Base-by-base conservation (phyloP, 1,140 invertebrate species). In the Thaumetopoea pityocampa region DNA sequence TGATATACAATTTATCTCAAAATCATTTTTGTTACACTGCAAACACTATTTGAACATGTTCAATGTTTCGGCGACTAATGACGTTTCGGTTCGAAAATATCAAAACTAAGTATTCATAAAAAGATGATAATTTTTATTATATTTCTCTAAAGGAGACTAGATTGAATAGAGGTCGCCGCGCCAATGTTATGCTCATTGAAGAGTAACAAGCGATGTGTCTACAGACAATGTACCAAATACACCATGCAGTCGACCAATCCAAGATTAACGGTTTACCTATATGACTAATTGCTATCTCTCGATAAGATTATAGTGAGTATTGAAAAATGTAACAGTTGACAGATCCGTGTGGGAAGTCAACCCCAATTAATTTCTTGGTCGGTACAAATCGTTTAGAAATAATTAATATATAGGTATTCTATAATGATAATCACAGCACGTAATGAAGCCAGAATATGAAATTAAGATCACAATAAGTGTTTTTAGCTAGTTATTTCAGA, bases 181-280 rank as follows among this genome's bases (percentile, higher is more conserved):
- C 63, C 70, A 77, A 79, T 83, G 79, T 80, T 80, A 79, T 83
- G 76, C 52, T 80, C 74, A 83, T 68, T 78, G 58, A 77, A 83
- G 70, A 83, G 76, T 82, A 78, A 81, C 67, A 68, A 68, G 65
- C 61, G 43, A 54, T 60, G 66, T 67, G 63, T 38, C 26, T 56
- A 41, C 28, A 47, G 35, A 45, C 50, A 56, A 47, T 47, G 52
- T 55, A 53, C 45, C 37, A 48, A 48, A 26, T 54, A 45, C 44
- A 36, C 38, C 40, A 45, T 35, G 34, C 40, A 40, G 19, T 46
- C 34, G 36, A 16, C 15, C 22, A 26, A 51, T 36, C 30, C 32
- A 9, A 12, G 12, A 47, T 9, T 28, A 33, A 26, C 19, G 34
- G 12, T 20, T 10, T 18, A 29, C 15, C 26, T 51, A 17, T 40